These are phyloP conservation scores for Saccostrea glomerata DNA, from an alignment of 1,140 invertebrate genomes.

Conservation along the genomic window DNA sequence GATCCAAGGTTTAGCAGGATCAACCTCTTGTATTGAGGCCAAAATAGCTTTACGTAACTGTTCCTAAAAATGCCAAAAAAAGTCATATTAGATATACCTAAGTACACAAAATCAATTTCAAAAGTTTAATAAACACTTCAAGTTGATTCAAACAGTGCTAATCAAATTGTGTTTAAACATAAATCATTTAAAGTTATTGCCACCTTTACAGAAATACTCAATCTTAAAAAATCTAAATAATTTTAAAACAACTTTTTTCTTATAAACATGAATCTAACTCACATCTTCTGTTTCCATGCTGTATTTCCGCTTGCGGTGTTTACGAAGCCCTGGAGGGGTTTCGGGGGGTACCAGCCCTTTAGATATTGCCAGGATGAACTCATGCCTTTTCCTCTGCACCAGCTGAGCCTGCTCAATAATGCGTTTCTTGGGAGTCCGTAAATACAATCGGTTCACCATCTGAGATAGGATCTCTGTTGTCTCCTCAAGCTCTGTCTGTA, in stretches of 20 bases:
- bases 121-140: not conserved
- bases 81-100: not conserved
- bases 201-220: not conserved
- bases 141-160: no score
- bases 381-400: constrained; percentile 83
- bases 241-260: not conserved
- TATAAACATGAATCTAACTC: constrained; percentile 46
- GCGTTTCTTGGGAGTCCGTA: constrained; percentile 83
- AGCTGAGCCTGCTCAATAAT: constrained; percentile 84
- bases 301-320: constrained; percentile 72
- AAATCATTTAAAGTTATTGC: no score
- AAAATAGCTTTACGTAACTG: constrained; percentile 79
- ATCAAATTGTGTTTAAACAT: no score
- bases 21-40: constrained; percentile 80
- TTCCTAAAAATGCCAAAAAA: constrained; percentile 67
- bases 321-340: constrained; percentile 82
- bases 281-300: constrained; percentile 75
- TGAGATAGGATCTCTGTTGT: constrained; percentile 85
- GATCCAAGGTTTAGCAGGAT: constrained; percentile 82
- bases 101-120: not conserved
- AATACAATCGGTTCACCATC: constrained; percentile 84
- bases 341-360: constrained; percentile 85
- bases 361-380: constrained; percentile 84
- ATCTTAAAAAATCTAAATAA: not conserved
- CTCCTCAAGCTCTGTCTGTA: constrained; percentile 85